A percentile compares a stretch with the other conserved stretches of the same genome.
Evolutionary conservation across 1,140 invertebrate genomes (phyloP).

Genomic region (Hylyphantes graminicola): DNA sequence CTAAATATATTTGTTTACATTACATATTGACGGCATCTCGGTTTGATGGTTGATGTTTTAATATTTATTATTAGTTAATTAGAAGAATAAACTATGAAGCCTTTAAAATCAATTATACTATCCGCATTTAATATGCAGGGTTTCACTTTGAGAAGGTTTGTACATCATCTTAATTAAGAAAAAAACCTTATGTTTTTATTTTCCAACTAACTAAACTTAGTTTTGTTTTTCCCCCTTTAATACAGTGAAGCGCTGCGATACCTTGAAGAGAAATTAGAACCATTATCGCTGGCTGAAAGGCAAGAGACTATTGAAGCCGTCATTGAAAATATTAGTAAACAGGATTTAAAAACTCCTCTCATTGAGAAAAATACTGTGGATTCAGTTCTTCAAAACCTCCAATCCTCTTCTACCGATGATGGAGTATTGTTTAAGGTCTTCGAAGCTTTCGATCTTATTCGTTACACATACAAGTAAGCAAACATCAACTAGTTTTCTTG

Average conservation of each 20-base stretch:
- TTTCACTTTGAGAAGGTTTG: conserved; percentile 47
- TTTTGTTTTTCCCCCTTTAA: conserved; percentile 58
- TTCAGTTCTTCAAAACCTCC: conserved; percentile 79
- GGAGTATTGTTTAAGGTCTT: conserved; percentile 85
- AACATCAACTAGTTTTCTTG: not conserved
- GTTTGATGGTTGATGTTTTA: too few species aligned
- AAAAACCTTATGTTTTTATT: not conserved
- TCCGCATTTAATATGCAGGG: conserved; percentile 42
- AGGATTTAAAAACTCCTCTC: conserved; percentile 80
- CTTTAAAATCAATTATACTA: conserved; percentile 38
- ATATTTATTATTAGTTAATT: too few species aligned
- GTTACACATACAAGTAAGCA: conserved; percentile 76
- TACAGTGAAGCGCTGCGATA: conserved; percentile 74
- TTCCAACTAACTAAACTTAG: not conserved
- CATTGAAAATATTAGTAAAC: conserved; percentile 75
- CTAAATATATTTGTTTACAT: too few species aligned
- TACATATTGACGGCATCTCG: too few species aligned
- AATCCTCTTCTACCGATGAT: conserved; percentile 77
- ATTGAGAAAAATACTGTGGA: conserved; percentile 80
- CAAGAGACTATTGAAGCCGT: conserved; percentile 71
- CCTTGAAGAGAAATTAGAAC: conserved; percentile 72
- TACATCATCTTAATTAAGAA: not conserved
- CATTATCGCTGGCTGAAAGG: conserved; percentile 65
- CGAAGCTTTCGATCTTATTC: conserved; percentile 82
- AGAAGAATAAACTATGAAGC: conserved; percentile 5